Percentiles rank a stretch among this genome's conserved stretches.
Conservation (phyloP, 2,888 invertebrate genomes). For the Rhamphomyia laevipes region DNA sequence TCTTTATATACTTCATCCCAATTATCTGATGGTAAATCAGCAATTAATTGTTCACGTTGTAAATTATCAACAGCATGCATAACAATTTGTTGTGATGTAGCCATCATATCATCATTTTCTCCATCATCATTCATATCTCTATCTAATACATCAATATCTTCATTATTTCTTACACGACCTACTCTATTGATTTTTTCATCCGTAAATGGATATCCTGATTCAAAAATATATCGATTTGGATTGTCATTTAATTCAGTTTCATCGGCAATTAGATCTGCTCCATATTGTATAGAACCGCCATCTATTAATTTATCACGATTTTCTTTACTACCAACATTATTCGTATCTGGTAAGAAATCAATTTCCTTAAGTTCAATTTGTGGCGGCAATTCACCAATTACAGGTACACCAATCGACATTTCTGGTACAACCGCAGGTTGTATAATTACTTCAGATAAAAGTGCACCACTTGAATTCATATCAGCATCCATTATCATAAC, state of each 20-base stretch:
- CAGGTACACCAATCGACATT: conserved; percentile 35
- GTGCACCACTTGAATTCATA: conserved; percentile 4
- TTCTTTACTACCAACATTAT: not conserved
- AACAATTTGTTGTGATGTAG: conserved; percentile 13
- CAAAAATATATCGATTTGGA: conserved; percentile 31
- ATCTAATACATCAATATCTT: conserved; percentile 21
- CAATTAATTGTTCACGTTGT: conserved; percentile 31
- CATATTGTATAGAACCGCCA: conserved; percentile 32
- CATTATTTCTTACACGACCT: conserved; percentile 13
- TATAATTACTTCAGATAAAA: conserved; percentile 31
- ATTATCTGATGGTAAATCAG: conserved; percentile 18
- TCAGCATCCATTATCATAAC: not conserved
- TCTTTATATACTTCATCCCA: conserved; percentile 10
- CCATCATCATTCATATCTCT: not conserved
- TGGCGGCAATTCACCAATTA: conserved; percentile 37
- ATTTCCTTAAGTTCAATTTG: conserved; percentile 38
- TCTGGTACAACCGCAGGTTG: conserved; percentile 36
- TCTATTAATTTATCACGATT: conserved; percentile 20
- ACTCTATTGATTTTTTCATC: conserved; percentile 21
- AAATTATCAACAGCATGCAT: conserved; percentile 26
- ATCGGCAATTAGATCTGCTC: conserved; percentile 34
- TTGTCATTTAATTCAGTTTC: conserved; percentile 22
- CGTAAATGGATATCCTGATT: conserved; percentile 35
- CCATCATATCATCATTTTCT: conserved; percentile 7
- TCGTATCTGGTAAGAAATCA: conserved; percentile 29